A percentile compares a stretch with the other conserved stretches of the same genome.
These are phyloP conservation scores for Corythornis vintsioides DNA, from an alignment of 2,113 vertebrate genomes.

Conservation along the genomic window DNA sequence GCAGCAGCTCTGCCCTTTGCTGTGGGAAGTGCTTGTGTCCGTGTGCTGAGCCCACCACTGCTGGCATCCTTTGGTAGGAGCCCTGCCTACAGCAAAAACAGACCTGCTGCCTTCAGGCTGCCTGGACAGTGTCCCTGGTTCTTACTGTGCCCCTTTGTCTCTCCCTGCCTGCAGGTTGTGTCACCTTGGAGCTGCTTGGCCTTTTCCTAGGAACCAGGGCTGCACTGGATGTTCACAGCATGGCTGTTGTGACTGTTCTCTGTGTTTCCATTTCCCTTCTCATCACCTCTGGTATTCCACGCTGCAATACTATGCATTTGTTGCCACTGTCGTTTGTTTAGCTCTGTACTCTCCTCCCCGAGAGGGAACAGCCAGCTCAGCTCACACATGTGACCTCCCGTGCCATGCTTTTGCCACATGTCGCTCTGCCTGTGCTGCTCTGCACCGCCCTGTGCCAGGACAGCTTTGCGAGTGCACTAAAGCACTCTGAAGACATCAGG, in stretches of 20 bases:
- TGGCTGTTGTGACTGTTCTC: neutral
- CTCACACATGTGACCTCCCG: neutral
- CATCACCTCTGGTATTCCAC: neutral
- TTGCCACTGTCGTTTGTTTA: neutral
- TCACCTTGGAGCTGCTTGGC: neutral
- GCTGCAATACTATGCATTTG: neutral
- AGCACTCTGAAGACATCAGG: neutral
- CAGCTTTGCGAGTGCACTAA: neutral
- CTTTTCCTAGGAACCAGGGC: neutral
- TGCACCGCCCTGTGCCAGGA: neutral
- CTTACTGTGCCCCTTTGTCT: rapidly evolving
- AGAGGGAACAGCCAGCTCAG: neutral
- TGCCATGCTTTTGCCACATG: neutral
- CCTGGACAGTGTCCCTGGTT: neutral
- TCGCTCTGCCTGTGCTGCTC: neutral
- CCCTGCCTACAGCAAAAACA: neutral
- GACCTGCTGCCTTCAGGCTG: neutral
- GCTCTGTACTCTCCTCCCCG: neutral
- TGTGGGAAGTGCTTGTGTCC: neutral
- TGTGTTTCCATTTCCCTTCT: neutral
- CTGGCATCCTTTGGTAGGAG: neutral
- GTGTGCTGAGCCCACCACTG: neutral
- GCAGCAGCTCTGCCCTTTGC: neutral
- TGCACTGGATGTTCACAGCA: rapidly evolving
- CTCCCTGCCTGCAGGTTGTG: neutral